Evolutionary conservation across 2,113 vertebrate species (phyloP), one percentile per base, ranked within the genome.

Genomic region (Eolophus roseicapilla): DNA sequence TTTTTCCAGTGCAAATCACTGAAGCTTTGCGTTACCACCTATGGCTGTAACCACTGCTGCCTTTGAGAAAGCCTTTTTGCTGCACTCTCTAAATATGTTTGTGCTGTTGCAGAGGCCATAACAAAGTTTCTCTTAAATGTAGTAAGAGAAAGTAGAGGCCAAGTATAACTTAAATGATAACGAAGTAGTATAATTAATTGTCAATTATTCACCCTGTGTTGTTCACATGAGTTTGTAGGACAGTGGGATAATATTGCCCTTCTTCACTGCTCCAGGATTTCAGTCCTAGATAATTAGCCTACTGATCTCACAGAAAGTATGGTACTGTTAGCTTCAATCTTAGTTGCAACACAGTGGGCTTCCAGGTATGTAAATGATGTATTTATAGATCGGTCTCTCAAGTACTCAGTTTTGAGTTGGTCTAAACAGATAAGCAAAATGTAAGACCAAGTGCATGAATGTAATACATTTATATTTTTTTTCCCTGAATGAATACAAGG

Each of bases 361-460:
- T 62, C n/a, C 24, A 68, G 82, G 44, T 9, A n/a, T 2, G 4
- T 20, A 18, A 25, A 57, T 57, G n/a, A 39, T 68, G 79, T 87
- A 24, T 67, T 46, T n/a, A 43, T 5, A 31, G 16, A 43, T 33
- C 39, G 43, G 5, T 24, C 14, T 71, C 43, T 50, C 43, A 47
- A 35, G 9, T 13, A 29, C 20, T 6, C 13, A 5, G 29, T 17
- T 82, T 47, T 57, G 39, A 82, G 24, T 24, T 63, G n/a, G 17
- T 49, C 37, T 50, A 65, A 39, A 37, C 4, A 27, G 37, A 8
- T 14, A 31, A 52, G 17, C 4, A 6, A 53, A 69, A 83, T 7
- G 6, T 13, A 23, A 62, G 8, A 77, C 41, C 3, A 53, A 10
- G 13, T 31, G 2, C 1, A 0, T 47, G 31, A 7, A 7, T 35